A percentile compares a stretch with the other conserved stretches of the same genome.
phyloP scores from a whole-genome alignment of 1,140 invertebrate genomes.

The Tetramorium alpestre region DNA sequence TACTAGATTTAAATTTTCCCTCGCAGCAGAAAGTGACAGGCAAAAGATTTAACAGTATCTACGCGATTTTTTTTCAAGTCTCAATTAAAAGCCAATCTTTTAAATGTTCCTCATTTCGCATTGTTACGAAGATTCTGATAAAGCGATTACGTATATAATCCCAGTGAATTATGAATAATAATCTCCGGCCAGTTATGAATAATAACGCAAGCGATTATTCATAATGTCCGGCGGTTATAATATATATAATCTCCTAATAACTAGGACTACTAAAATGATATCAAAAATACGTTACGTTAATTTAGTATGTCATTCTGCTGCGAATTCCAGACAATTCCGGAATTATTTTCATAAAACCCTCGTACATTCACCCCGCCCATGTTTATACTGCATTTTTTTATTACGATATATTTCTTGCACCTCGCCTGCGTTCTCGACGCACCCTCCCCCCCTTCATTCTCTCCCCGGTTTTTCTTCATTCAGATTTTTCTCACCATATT shows the following conservation, averaged over 20 bases:
- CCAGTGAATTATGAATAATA: slow-evolving; percentile 12
- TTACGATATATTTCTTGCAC: slow-evolving; percentile 33
- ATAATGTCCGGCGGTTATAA: neutral
- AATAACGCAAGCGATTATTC: slow-evolving; percentile 10
- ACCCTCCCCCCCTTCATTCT: neutral
- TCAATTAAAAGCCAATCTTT: neutral
- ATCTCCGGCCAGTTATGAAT: neutral
- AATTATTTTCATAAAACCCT: neutral
- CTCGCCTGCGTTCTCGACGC: slow-evolving; percentile 46
- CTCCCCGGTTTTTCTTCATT: slow-evolving; percentile 58
- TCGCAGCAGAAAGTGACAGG: neutral
- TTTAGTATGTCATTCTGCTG: neutral
- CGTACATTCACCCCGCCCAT: neutral
- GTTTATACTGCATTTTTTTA: slow-evolving; percentile 20
- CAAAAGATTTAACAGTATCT: neutral
- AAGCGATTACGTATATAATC: neutral
- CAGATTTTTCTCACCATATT: slow-evolving; percentile 30
- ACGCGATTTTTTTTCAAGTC: neutral
- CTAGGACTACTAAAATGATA: neutral
- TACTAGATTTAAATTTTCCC: neutral
- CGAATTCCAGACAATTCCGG: neutral
- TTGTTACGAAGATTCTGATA: neutral
- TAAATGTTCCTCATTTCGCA: neutral
- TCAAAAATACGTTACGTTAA: neutral
- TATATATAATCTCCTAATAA: neutral